A percentile compares a stretch with the other conserved stretches of the same genome.
Evolutionary conservation across 1,140 invertebrate species (phyloP).

Genomic region (Phymorhynchus buccinoides): DNA sequence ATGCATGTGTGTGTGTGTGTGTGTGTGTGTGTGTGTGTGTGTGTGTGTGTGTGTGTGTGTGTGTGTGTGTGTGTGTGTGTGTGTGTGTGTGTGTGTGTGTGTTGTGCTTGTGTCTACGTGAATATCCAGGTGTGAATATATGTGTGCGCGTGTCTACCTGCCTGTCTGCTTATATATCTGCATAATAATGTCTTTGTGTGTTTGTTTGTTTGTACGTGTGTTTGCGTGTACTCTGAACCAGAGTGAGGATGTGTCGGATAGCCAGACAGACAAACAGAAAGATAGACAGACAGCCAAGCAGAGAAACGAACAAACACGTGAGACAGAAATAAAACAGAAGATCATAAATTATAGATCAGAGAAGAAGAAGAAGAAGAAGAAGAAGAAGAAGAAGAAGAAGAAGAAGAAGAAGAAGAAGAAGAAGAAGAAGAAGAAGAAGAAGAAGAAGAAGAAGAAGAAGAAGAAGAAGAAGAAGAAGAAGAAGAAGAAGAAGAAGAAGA

Average conservation of each 20-base stretch:
- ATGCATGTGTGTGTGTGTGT: background rate
- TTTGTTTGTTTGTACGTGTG: too few relatives aligned
- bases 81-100: background rate
- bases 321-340: background rate
- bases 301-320: too few relatives aligned
- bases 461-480: too few relatives aligned
- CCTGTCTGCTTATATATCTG: too few relatives aligned
- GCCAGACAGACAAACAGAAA: background rate
- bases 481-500: too few relatives aligned
- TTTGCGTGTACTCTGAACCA: background rate
- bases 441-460: too few relatives aligned
- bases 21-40: background rate
- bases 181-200: too few relatives aligned
- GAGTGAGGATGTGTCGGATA: background rate
- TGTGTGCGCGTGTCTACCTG: too few relatives aligned
- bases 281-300: too few relatives aligned
- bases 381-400: background rate
- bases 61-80: background rate
- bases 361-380: background rate
- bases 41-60: conserved; percentile 11
- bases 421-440: background rate
- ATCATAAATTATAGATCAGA: too few relatives aligned
- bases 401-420: background rate
- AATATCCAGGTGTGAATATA: too few relatives aligned
- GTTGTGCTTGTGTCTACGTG: too few relatives aligned